phyloP scores from a whole-genome alignment of 2,888 invertebrate genomes.

The Polymixis lichenea region DNA sequence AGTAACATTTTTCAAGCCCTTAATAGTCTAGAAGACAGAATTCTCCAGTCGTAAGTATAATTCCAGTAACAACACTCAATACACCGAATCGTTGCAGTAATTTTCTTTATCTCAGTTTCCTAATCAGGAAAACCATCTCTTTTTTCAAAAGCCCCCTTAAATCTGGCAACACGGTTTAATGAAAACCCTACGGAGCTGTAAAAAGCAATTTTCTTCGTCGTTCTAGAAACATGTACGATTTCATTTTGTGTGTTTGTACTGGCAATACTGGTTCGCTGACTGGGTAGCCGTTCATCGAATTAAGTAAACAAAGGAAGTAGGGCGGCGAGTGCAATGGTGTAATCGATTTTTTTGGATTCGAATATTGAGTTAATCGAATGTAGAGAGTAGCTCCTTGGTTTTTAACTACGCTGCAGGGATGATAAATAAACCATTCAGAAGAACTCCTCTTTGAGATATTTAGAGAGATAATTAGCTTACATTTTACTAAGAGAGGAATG shows the following conservation, averaged over 20 bases:
- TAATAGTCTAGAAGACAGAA: too few species aligned
- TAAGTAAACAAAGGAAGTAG: constrained; percentile 51
- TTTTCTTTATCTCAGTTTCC: constrained; percentile 16
- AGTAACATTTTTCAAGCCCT: background rate
- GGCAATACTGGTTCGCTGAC: constrained; percentile 42
- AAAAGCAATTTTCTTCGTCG: constrained; percentile 56
- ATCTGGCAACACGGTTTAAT: constrained; percentile 56
- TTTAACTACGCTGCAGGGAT: background rate
- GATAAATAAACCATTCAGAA: background rate
- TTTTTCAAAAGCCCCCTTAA: constrained; percentile 31
- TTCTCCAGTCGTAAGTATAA: background rate
- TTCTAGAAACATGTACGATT: constrained; percentile 49
- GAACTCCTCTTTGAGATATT: background rate
- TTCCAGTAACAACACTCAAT: constrained; percentile 2
- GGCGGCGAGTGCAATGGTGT: background rate
- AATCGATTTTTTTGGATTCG: constrained; percentile 12
- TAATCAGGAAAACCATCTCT: constrained; percentile 26
- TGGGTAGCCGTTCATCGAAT: constrained; percentile 51
- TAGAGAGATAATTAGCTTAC: background rate
- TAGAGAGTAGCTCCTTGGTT: background rate
- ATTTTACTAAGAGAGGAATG: background rate
- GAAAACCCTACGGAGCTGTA: constrained; percentile 45
- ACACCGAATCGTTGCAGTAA: constrained; percentile 2
- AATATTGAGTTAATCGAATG: constrained; percentile 23
- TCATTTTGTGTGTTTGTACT: constrained; percentile 53